A percentile compares a stretch with the other conserved stretches of the same genome.
Conservation (phyloP, 2,888 invertebrate genomes). For the Imbricaverruca yamaguchii region DNA sequence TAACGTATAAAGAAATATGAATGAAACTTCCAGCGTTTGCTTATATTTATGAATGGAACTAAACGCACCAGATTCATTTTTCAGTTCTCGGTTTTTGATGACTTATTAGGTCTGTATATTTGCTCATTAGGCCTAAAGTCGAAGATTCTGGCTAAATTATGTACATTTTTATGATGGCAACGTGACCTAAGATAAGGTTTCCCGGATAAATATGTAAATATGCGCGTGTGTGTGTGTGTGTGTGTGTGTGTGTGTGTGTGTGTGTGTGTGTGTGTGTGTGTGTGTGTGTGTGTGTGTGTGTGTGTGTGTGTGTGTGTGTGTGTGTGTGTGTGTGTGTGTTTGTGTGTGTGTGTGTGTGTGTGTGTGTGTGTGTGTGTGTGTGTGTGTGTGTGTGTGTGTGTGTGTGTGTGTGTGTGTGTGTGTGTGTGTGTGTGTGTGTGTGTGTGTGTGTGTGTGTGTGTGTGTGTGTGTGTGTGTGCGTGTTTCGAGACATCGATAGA, state of each 20-base stretch:
- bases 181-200: too few relatives aligned
- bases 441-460: neutral
- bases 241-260: neutral
- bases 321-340: neutral
- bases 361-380: neutral
- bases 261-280: neutral
- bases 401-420: neutral
- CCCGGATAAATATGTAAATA: neutral
- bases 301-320: neutral
- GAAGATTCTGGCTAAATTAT: too few relatives aligned
- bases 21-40: too few relatives aligned
- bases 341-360: neutral
- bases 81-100: too few relatives aligned
- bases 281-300: neutral
- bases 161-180: too few relatives aligned
- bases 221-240: neutral
- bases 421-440: neutral
- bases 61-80: too few relatives aligned
- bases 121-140: too few relatives aligned
- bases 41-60: too few relatives aligned
- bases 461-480: neutral
- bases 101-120: too few relatives aligned
- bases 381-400: neutral
- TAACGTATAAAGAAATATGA: too few relatives aligned
- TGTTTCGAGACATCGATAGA: too few relatives aligned